Conservation (phyloP, 2,113 vertebrate species). For the Pampusana beccarii region DNA sequence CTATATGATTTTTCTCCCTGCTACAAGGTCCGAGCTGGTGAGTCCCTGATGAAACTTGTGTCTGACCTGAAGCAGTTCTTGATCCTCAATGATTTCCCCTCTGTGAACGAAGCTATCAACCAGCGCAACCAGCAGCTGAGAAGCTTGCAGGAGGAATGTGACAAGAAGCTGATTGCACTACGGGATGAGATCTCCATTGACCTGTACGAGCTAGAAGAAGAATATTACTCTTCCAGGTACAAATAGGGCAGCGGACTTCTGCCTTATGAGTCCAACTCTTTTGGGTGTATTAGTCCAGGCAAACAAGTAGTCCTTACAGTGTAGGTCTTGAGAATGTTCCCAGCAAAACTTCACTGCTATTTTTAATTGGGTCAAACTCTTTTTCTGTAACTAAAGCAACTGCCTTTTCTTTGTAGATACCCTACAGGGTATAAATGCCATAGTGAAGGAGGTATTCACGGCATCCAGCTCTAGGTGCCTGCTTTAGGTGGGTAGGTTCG, state of each 20-base stretch:
- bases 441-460: neutral
- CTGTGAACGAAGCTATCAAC: constrained; percentile 95
- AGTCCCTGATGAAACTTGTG: constrained; percentile 97
- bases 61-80: constrained; percentile 98
- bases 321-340: neutral
- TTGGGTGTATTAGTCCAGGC: neutral
- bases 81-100: constrained; percentile 97
- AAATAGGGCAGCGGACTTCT: constrained; percentile 81
- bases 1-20: neutral
- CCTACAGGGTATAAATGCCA: neutral
- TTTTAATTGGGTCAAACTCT: neutral
- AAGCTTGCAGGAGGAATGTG: constrained; percentile 92
- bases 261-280: neutral
- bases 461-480: neutral
- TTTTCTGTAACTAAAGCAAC: neutral
- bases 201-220: constrained; percentile 99
- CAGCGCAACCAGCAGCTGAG: constrained; percentile 93
- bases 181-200: constrained; percentile 97
- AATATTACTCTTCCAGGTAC: constrained; percentile 99
- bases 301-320: neutral
- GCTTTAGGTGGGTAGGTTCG: neutral
- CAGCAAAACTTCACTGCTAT: neutral
- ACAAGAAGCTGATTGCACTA: constrained; percentile 92
- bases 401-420: neutral
- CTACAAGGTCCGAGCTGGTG: constrained; percentile 90